Percentiles rank a stretch among this genome's conserved stretches.
phyloP scores from a whole-genome alignment of 2,888 invertebrate species.

The Muschampia plurimacula region DNA sequence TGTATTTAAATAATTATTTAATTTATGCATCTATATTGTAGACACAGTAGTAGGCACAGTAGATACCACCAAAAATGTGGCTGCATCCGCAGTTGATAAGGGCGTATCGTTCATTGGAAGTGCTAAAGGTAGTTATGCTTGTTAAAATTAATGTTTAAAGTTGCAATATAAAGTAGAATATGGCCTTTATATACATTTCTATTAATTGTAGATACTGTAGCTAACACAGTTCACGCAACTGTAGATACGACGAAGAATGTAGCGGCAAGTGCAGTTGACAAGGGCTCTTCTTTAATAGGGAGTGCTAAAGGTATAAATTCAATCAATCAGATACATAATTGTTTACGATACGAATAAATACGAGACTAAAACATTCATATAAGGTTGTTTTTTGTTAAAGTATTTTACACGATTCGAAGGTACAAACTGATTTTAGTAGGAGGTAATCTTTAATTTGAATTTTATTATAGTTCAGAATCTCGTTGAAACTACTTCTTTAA shows the following conservation, averaged over 20 bases:
- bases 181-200: not conserved
- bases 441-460: too few relatives aligned
- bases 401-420: too few relatives aligned
- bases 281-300: constrained; percentile 45
- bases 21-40: constrained; percentile 43
- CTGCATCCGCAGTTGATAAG: constrained; percentile 59
- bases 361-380: too few relatives aligned
- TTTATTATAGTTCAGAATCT: too few relatives aligned
- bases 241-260: constrained; percentile 53
- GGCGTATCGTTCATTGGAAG: constrained; percentile 57
- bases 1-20: not conserved
- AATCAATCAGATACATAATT: not conserved
- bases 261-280: constrained; percentile 47
- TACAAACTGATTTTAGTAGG: too few relatives aligned
- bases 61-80: constrained; percentile 60
- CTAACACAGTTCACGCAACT: constrained; percentile 49
- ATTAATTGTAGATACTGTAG: constrained; percentile 50
- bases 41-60: constrained; percentile 59
- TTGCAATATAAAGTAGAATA: not conserved
- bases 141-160: not conserved
- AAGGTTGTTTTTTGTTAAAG: too few relatives aligned
- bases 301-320: constrained; percentile 29
- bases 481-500: too few relatives aligned
- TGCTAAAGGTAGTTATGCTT: constrained; percentile 56
- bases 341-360: too few relatives aligned